Conservation (phyloP, 2,888 invertebrate genomes). For the Helicoverpa assulta region DNA sequence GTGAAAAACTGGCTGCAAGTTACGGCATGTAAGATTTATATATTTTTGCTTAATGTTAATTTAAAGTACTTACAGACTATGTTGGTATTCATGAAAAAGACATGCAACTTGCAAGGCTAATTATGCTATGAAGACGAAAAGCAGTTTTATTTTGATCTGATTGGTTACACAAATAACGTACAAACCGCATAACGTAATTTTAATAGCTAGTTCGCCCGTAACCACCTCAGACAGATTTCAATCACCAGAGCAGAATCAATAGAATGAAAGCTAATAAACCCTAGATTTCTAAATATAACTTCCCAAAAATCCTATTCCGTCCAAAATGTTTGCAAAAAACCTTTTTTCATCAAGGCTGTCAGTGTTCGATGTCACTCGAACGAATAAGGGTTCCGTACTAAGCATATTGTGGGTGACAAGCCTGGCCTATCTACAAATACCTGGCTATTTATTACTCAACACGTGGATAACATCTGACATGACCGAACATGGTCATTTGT, state of each 20-base stretch:
- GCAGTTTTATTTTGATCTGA: too few relatives aligned
- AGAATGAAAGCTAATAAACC: not conserved
- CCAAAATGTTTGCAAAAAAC: slow-evolving; percentile 32
- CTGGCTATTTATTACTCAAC: slow-evolving; percentile 17
- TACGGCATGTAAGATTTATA: too few relatives aligned
- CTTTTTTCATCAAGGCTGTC: slow-evolving; percentile 40
- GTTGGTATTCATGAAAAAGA: too few relatives aligned
- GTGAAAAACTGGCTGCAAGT: not conserved
- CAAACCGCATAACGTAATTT: too few relatives aligned
- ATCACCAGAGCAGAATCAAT: not conserved
- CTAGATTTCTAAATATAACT: not conserved
- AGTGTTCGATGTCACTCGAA: slow-evolving; percentile 27
- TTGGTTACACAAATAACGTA: too few relatives aligned
- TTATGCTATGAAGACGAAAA: too few relatives aligned
- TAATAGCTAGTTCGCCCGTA: too few relatives aligned
- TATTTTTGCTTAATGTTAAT: too few relatives aligned
- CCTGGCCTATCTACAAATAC: slow-evolving; percentile 23
- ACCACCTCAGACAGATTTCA: not conserved
- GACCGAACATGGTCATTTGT: slow-evolving; percentile 11
- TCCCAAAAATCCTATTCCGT: not conserved
- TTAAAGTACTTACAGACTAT: too few relatives aligned
- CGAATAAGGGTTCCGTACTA: slow-evolving; percentile 36
- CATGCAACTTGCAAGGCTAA: too few relatives aligned
- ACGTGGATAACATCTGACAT: slow-evolving; percentile 21
- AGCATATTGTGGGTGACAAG: slow-evolving; percentile 1